Percentiles rank a stretch among this genome's conserved stretches.
phyloP scores from a whole-genome alignment of 2,888 invertebrate genomes.

The Agonum fuliginosum region DNA sequence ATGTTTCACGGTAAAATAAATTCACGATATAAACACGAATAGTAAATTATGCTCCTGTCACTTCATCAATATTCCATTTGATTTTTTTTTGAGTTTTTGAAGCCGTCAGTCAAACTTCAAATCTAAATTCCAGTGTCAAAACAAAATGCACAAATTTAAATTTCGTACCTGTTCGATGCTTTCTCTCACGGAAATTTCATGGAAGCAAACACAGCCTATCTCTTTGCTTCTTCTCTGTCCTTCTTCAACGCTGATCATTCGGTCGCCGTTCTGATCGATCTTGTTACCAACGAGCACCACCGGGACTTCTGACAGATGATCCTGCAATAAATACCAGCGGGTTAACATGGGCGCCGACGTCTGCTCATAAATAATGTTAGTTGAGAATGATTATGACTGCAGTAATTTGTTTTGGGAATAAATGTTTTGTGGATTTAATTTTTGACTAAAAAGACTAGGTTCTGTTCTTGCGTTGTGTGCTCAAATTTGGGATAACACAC shows the following conservation, averaged over 20 bases:
- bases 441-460: too few species aligned
- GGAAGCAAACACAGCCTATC: slow-evolving; percentile 87
- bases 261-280: slow-evolving; percentile 84
- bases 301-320: slow-evolving; percentile 80
- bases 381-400: too few species aligned
- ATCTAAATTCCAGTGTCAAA: background rate
- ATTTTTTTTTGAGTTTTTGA: background rate
- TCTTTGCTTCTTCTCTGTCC: slow-evolving; percentile 85
- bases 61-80: background rate
- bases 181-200: slow-evolving; percentile 90
- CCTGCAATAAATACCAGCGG: slow-evolving; percentile 70
- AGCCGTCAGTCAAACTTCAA: background rate
- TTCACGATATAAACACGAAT: too few species aligned
- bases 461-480: too few species aligned
- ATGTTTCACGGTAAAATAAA: too few species aligned
- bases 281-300: slow-evolving; percentile 90
- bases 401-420: background rate
- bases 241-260: slow-evolving; percentile 87
- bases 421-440: too few species aligned
- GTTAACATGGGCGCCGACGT: too few species aligned
- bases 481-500: too few species aligned
- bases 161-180: slow-evolving; percentile 84
- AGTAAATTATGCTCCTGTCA: background rate
- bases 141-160: background rate
- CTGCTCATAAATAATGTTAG: too few species aligned